These are phyloP conservation scores for Macrocentrus cingulum DNA, from an alignment of 1,140 invertebrate species.

Conservation along the genomic window DNA sequence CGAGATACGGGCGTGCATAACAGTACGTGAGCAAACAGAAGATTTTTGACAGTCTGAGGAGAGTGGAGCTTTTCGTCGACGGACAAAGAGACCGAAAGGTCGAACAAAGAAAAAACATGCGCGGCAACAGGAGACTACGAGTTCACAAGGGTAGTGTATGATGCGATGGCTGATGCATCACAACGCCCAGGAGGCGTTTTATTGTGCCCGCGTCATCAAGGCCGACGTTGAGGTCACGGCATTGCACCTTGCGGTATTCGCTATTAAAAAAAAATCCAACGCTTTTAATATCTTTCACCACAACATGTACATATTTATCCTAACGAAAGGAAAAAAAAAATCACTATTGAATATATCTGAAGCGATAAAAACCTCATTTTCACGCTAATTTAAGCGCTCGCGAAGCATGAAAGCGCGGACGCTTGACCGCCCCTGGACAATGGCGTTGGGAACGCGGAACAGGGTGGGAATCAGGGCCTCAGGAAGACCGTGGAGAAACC, in stretches of 20 bases:
- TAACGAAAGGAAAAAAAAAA: background rate
- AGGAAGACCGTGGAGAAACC: constrained; percentile 30
- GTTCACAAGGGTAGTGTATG: constrained; percentile 33
- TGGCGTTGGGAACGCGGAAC: constrained; percentile 44
- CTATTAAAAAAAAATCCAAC: too few relatives aligned
- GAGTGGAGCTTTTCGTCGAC: too few relatives aligned
- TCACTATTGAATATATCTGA: too few relatives aligned
- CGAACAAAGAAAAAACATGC: constrained; percentile 59
- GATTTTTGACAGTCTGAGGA: too few relatives aligned
- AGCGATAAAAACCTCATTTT: too few relatives aligned
- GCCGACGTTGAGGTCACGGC: constrained; percentile 19
- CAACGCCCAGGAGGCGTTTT: constrained; percentile 25
- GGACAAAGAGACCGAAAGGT: constrained; percentile 39
- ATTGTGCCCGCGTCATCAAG: constrained; percentile 29
- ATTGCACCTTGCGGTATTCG: background rate
- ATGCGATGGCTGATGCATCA: constrained; percentile 13
- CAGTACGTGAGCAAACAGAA: too few relatives aligned
- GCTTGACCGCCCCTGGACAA: constrained; percentile 46
- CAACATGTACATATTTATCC: too few relatives aligned
- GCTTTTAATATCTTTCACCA: too few relatives aligned
- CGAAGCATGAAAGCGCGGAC: constrained; percentile 26
- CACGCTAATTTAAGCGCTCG: too few relatives aligned
- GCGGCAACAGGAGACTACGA: constrained; percentile 50
- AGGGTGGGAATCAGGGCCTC: constrained; percentile 40
- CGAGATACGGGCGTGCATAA: too few relatives aligned